These are phyloP conservation scores for Tineola bisselliella DNA, from an alignment of 2,888 invertebrate species.

Conservation along the genomic window DNA sequence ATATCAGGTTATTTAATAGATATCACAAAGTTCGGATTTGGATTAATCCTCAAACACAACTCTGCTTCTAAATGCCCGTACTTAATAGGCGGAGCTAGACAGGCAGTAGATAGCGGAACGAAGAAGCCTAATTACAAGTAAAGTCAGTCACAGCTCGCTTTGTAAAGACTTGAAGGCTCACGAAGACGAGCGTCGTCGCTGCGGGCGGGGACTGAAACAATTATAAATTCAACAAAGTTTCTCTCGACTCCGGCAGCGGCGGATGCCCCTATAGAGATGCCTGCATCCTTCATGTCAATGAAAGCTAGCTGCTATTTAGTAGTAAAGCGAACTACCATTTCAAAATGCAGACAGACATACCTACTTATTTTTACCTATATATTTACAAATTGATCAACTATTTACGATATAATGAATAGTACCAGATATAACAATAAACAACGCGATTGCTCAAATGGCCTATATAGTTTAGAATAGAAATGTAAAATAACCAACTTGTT, in stretches of 20 bases:
- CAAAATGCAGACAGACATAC: background rate
- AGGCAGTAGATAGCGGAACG: conserved; percentile 11
- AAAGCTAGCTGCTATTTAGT: conserved; percentile 22
- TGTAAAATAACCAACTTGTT: background rate
- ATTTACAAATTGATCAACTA: too few species aligned
- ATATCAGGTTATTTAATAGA: too few species aligned
- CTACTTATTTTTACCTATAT: background rate
- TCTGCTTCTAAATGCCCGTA: background rate
- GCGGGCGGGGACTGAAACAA: conserved; percentile 22
- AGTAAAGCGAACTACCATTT: conserved; percentile 13
- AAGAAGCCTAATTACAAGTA: conserved; percentile 16
- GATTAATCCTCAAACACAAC: background rate
- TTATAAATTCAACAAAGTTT: conserved; percentile 30
- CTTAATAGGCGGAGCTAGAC: background rate
- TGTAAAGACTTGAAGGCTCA: conserved; percentile 15
- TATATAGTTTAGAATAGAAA: background rate
- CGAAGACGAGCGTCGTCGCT: background rate
- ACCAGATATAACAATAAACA: too few species aligned
- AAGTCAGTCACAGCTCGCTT: conserved; percentile 14
- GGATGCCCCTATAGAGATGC: conserved; percentile 9
- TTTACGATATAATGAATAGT: too few species aligned
- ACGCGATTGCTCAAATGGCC: too few species aligned
- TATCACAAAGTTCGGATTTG: too few species aligned
- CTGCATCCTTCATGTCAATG: conserved; percentile 15
- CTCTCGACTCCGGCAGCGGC: conserved; percentile 11